Evolutionary conservation across 1,140 invertebrate genomes (phyloP), one percentile per base, ranked within the genome.

Genomic region (Panagrolaimus sp.): DNA sequence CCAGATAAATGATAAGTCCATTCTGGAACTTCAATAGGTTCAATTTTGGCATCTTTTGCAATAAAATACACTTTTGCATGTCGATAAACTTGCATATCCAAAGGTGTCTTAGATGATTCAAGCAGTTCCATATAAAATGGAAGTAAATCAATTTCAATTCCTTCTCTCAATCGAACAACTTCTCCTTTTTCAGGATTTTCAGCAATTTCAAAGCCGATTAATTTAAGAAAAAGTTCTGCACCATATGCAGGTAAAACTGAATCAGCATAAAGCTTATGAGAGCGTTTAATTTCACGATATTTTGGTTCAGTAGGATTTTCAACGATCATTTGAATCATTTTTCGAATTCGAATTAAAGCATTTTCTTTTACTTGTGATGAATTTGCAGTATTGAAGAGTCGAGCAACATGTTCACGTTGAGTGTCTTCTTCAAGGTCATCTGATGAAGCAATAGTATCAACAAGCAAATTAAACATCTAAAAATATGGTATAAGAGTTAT

Each of bases 41-140:
- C n/a, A 12, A 58, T 58, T 28, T 58, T 58, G 15, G 52, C 52
- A 58, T 58, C 28, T 28, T 58, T 58, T 26, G 21, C 52, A 21
- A 58, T 21, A 8, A 58, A 58, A 58, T 58, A 58, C 0, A 28
- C 52, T 21, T 58, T 58, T 28, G 52, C 52, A 21, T 58, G 52
- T 21, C 52, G 52, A 28, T 58, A 58, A 5, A 58, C 52, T 4
- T 58, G 21, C 10, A 58, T 28, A n/a, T 58, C 21, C 10, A 58
- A 28, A 12, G 52, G 52, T 4, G 52, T 21, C 17, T 58, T 21
- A 12, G 52, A 28, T 28, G 52, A 26, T n/a, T 21, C 28, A 28
- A 58, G 52, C 14, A 26, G 10, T 26, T 58, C 52, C 21, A 58
- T 5, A 28, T 17, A 58, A 0, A 10, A 28, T 12, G 28, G 21